Base-by-base conservation (phyloP, 2,888 invertebrate species). In the Tetramorium bicarinatum region DNA sequence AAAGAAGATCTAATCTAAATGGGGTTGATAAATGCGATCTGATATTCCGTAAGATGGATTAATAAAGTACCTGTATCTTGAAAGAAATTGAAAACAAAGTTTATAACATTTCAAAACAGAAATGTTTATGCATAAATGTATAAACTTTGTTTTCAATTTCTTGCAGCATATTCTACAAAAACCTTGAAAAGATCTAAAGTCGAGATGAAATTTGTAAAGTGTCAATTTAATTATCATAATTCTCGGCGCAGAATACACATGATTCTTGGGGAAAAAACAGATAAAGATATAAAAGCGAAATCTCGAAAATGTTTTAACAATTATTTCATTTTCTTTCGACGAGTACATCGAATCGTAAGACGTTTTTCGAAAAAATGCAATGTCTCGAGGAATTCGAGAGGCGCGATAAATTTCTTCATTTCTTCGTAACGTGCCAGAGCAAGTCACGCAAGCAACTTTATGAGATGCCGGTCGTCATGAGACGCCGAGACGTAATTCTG, bases 401-500 rank as follows among this genome's bases (percentile, higher is more conserved):
- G 13, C 13, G 7, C 8, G 11, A 38, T 11, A 11, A 34, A 38
- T 54, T 66, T 41, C 47, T 77, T 41, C 13, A 44, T 29, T 29
- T 29, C 29, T 34, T 34, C 25, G 25, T 15, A 71, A 69, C n/a
- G 44, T 56, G 15, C 15, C n/a, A 13, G 34, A 56, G n/a, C 21
- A 15, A 34, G 44, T 41, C 11, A 34, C 21, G n/a, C 34, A 1
- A 29, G 52, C 54, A 34, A 56, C 34, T 34, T 47, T 44, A 49
- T 8, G 41, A n/a, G 21, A 29, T 29, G 25, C 7, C 41, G 6
- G 21, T 7, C 11, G 34, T 74, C n/a, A 47, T 38, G 47, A 44
- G n/a, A 4, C 34, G 29, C 18, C 34, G 21, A 21, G 25, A 59
- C 7, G n/a, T 80, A 82, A 89, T 80, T 85, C 69, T 41, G 13